Conservation (phyloP, 2,888 invertebrate genomes). For the Schrankia costaestrigalis region DNA sequence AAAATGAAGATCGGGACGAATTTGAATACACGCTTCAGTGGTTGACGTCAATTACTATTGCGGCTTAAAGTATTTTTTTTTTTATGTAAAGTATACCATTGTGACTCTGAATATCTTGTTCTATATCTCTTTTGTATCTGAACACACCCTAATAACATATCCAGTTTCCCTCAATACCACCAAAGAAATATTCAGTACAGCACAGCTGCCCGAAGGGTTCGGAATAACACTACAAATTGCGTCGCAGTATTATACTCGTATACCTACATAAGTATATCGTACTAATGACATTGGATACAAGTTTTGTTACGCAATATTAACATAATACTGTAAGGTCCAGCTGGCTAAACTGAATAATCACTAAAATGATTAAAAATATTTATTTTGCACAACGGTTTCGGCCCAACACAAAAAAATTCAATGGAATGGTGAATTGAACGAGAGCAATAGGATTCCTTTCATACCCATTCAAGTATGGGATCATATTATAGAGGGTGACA, state of each 20-base stretch:
- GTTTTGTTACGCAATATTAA: slow-evolving; percentile 4
- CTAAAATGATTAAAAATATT: slow-evolving; percentile 20
- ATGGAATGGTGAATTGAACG: slow-evolving; percentile 22
- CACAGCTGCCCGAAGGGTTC: slow-evolving; percentile 29
- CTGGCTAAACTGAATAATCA: slow-evolving; percentile 1
- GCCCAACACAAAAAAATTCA: slow-evolving; percentile 32
- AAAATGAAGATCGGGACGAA: slow-evolving; percentile 12
- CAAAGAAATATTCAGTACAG: slow-evolving; percentile 22
- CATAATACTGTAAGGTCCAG: slow-evolving; percentile 3
- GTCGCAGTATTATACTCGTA: slow-evolving; percentile 13
- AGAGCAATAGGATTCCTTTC: slow-evolving; percentile 29
- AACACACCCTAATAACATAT: slow-evolving; percentile 17
- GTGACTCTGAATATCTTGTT: slow-evolving; percentile 8
- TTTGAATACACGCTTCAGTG: slow-evolving; percentile 18
- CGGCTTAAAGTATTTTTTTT: slow-evolving; percentile 22
- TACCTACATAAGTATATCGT: slow-evolving; percentile 10
- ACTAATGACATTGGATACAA: too few species aligned
- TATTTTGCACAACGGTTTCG: slow-evolving; percentile 27
- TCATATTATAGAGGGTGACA: slow-evolving; percentile 27
- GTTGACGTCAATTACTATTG: slow-evolving; percentile 26
- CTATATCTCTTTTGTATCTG: slow-evolving; percentile 16
- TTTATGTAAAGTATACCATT: slow-evolving; percentile 18
- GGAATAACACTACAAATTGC: slow-evolving; percentile 14
- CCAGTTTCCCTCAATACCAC: slow-evolving; percentile 22
- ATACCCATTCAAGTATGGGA: slow-evolving; percentile 26